Base-by-base conservation (phyloP, 1,140 invertebrate species). In the Trichomalopsis sarcophagae region DNA sequence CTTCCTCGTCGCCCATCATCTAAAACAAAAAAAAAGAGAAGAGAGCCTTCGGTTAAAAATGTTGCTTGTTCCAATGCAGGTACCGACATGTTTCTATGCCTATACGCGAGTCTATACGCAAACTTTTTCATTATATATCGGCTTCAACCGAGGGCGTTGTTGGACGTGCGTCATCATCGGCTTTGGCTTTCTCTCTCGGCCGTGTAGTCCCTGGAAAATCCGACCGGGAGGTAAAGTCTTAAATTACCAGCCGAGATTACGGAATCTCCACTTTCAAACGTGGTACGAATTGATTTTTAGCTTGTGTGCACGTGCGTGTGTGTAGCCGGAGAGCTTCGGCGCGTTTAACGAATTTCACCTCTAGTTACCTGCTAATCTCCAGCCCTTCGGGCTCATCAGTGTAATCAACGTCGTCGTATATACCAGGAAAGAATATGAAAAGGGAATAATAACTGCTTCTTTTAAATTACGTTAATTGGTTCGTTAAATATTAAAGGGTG, bases 1-100 rank as follows among this genome's bases (percentile, higher is more conserved):
- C 40, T 44, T 87, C 85, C 0, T 87, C 86, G 17, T 89, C 88
- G 3, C 69, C 66, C 23, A 75, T 27, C 81, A 82, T 79, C 85
- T 86, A 76, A 0, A 86, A 86, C 68, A 55, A 3, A 62, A 0
- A 10, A 71, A 50, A 2, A 73, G 17, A 36, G 40, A 69, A 17
- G 17, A 7, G 55, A n/a, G 55, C 17, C 17, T n/a, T n/a, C 5
- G 55, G 17, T 62, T 21, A 62, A 50, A 50, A 47, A 50, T 47
- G 13, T 17, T 55, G 13, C 50, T 55, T 14, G 50, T 4, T 55
- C 17, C 50, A 13, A 55, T 55, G 50, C 17, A 17, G 50, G 17
- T 55, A 9, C 14, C 2, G 2, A 50, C 14, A 50, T 50, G 14
- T 11, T 2, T 50, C 10, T 50, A 55, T 55, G 17, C 50, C 13